Conservation (phyloP, 2,113 vertebrate species). For the Mandrillus leucophaeus region DNA sequence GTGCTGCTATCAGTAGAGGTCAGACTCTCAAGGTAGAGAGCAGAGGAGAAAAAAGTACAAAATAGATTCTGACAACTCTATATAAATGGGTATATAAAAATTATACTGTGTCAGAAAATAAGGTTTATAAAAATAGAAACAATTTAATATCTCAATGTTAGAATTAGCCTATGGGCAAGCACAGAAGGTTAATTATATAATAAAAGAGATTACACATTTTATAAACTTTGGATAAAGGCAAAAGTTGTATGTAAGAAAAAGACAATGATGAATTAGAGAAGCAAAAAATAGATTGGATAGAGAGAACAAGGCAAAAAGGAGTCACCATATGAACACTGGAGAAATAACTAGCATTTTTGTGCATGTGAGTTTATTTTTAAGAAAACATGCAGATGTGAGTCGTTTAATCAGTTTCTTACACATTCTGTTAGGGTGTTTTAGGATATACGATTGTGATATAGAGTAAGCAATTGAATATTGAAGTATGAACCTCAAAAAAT, state of each 20-base stretch:
- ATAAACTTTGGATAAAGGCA: neutral
- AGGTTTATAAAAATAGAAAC: neutral
- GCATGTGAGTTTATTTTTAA: neutral
- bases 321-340: neutral
- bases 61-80: neutral
- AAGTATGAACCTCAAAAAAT: neutral
- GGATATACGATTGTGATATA: neutral
- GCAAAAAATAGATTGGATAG: neutral
- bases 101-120: neutral
- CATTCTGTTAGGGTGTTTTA: neutral
- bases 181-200: neutral
- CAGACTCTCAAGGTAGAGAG: neutral
- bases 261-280: neutral
- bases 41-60: neutral
- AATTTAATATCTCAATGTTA: neutral
- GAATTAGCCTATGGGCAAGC: neutral
- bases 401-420: neutral
- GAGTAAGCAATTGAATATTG: neutral
- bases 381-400: neutral
- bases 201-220: neutral
- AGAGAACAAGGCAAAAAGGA: neutral
- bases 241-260: neutral
- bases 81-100: neutral
- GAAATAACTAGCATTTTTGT: neutral
- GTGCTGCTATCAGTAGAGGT: neutral